Evolutionary conservation across 1,140 invertebrate species (phyloP).

Genomic region (Drosophila rhopaloa): DNA sequence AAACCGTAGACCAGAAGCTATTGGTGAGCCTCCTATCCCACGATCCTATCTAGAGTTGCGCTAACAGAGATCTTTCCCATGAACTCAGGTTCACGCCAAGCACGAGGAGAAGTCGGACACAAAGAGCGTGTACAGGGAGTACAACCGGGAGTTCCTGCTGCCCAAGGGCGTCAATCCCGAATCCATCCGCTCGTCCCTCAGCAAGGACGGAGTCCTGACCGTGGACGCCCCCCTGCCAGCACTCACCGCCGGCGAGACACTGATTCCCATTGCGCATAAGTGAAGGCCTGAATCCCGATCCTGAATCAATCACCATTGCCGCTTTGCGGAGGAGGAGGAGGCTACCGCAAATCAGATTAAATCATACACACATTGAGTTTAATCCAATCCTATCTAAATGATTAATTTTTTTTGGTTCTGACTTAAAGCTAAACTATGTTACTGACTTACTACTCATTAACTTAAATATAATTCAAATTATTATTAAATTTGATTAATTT

Average conservation of each 20-base stretch:
- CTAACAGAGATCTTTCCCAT: slow-evolving; percentile 33
- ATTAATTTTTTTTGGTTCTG: slow-evolving; percentile 62
- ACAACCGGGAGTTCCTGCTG: slow-evolving; percentile 97
- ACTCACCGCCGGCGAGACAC: slow-evolving; percentile 89
- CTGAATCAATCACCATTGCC: slow-evolving; percentile 7
- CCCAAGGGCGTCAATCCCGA: slow-evolving; percentile 97
- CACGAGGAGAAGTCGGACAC: slow-evolving; percentile 98
- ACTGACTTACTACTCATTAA: slow-evolving; percentile 83
- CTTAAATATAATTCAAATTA: slow-evolving; percentile 81
- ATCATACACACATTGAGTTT: slow-evolving; percentile 35
- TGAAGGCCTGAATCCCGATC: slow-evolving; percentile 81
- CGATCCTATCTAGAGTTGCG: too few relatives aligned
- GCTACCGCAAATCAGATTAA: slow-evolving; percentile 33
- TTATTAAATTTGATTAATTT: slow-evolving; percentile 83
- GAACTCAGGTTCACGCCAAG: slow-evolving; percentile 94
- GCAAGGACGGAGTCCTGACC: slow-evolving; percentile 96
- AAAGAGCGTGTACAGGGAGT: slow-evolving; percentile 97
- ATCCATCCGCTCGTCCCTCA: slow-evolving; percentile 94
- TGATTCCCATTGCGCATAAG: slow-evolving; percentile 92
- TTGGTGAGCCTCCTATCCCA: slow-evolving; percentile 88
- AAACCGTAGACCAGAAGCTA: slow-evolving; percentile 98
- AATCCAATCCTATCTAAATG: slow-evolving; percentile 33
- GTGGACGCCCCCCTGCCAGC: slow-evolving; percentile 96
- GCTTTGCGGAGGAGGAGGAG: slow-evolving; percentile 10
- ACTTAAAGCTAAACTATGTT: slow-evolving; percentile 73